Base-by-base conservation (phyloP, 2,888 invertebrate species). In the Drosophila stalkeri region DNA sequence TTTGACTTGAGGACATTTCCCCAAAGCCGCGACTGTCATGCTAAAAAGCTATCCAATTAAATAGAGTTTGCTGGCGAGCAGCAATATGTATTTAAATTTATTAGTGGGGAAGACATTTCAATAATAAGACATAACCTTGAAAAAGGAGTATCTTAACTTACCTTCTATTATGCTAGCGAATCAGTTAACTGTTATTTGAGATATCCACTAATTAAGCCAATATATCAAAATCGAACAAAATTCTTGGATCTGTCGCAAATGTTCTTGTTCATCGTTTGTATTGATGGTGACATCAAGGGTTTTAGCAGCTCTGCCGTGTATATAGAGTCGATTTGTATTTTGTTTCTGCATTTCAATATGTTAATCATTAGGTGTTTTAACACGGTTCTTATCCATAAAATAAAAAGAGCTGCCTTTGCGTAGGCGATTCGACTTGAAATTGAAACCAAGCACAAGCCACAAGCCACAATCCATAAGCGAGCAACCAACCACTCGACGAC, bases 401-500 rank as follows among this genome's bases (percentile, higher is more conserved):
- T 31, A 39, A 47, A 59, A 51, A 49, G 54, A 77, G 67, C 44
- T 70, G 79, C 74, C 56, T 71, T 64, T n/a, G 78, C 78, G 78
- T 71, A 81, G 79, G 79, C 63, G 79, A 74, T 6, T 12, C 16
- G 43, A 18, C 72, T 60, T 27, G 51, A 44, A 72, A 71, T 64
- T 51, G 55, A 77, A 71, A 54, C 61, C 33, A 20, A 20, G 14
- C 57, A 27, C 20, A 47, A 77, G 55, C 33, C 33, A 33, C 56
- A 20, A 77, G n/a, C 20, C 57, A 27, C 23, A 46, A 77, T 20
- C 31, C 31, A 31, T 43, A 20, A 77, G 14, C 56, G 6, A 61
- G 56, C 64, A 1, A 18, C 18, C 18, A 55, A 47, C 31, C 64
- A 71, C 37, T 75, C 76, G 82, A 75, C 83, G 90, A 81, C 90